Conservation (phyloP, 2,888 invertebrate species). For the Adelognathus sp. region DNA sequence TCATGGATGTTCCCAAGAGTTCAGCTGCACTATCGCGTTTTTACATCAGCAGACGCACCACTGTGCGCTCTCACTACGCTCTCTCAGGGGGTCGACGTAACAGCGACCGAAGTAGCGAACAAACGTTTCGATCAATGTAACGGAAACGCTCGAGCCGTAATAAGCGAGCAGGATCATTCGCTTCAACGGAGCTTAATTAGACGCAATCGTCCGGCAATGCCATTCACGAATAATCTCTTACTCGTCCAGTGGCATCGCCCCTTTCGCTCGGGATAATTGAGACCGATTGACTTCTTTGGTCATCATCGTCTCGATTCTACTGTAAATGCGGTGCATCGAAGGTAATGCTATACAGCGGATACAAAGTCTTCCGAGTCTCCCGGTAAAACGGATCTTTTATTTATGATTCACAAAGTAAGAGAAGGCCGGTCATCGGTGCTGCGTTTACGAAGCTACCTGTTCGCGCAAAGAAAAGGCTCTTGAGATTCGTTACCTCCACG, state of each 20-base stretch:
- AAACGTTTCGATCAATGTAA: constrained; percentile 10
- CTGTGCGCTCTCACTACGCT: neutral
- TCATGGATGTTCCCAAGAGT: neutral
- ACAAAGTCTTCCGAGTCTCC: constrained; percentile 1
- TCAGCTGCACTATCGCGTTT: constrained; percentile 2
- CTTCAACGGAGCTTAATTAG: constrained; percentile 58
- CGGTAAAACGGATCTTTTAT: constrained; percentile 39
- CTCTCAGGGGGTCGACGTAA: too few species aligned
- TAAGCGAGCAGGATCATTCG: constrained; percentile 32
- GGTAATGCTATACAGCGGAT: neutral
- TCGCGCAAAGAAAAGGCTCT: constrained; percentile 4
- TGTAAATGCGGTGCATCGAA: neutral
- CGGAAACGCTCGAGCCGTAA: constrained; percentile 19
- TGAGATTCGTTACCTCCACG: constrained; percentile 26
- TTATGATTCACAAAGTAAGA: constrained; percentile 28
- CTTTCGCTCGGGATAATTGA: constrained; percentile 42
- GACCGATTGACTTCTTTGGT: constrained; percentile 54
- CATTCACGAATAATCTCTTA: constrained; percentile 59
- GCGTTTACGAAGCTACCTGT: neutral
- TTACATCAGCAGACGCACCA: neutral
- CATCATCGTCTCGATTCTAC: constrained; percentile 26
- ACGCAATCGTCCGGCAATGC: constrained; percentile 47
- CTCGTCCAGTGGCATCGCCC: constrained; percentile 30
- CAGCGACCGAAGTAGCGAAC: neutral
- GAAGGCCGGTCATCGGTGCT: neutral